Base-by-base conservation (phyloP, 1,140 invertebrate genomes). In the Panulirus ornatus region DNA sequence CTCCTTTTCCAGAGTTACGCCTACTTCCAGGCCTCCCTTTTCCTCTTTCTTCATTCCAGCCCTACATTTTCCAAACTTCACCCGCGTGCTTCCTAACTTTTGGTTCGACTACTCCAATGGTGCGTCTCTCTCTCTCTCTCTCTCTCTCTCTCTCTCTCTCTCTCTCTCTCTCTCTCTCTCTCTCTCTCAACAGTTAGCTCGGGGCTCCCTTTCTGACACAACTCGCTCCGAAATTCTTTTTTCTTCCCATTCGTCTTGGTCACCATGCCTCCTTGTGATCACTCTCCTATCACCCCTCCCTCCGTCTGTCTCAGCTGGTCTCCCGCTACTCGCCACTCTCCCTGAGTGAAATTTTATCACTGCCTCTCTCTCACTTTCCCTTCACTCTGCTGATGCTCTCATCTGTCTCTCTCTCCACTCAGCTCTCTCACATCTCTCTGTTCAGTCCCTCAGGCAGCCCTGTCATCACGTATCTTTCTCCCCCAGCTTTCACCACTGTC, bases 61-160 rank as follows among this genome's bases (percentile, higher is more conserved):
- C n/a, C 2, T 22, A 30, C n/a, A 30, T 2, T 2, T 36, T 30
- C 1, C 19, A 0, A 0, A 1, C 1, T 27, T 79, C 78, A 47
- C 78, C 51, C 78, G 42, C 78, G 42, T 44, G 42, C 78, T 81
- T 27, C n/a, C n/a, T n/a, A n/a, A n/a, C n/a, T n/a, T n/a, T n/a
- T n/a, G n/a, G n/a, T n/a, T n/a, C n/a, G n/a, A n/a, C n/a, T n/a
- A n/a, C n/a, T n/a, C n/a, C n/a, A n/a, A n/a, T n/a, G n/a, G n/a
- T n/a, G n/a, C 34, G 14, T 79, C 76, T 79, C 40, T 79, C 78
- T 81, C 42, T 81, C 42, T 81, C 78, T 81, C 44, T 81, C 78
- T 81, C 78, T 81, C 78, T 81, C 44, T 81, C 44, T 81, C 78
- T 81, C 78, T 81, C 42, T 81, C 78, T 81, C 78, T 81, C 42